Percentiles rank a stretch among this genome's conserved stretches.
Conservation (phyloP, 2,888 invertebrate genomes). For the Lingula anatina region DNA sequence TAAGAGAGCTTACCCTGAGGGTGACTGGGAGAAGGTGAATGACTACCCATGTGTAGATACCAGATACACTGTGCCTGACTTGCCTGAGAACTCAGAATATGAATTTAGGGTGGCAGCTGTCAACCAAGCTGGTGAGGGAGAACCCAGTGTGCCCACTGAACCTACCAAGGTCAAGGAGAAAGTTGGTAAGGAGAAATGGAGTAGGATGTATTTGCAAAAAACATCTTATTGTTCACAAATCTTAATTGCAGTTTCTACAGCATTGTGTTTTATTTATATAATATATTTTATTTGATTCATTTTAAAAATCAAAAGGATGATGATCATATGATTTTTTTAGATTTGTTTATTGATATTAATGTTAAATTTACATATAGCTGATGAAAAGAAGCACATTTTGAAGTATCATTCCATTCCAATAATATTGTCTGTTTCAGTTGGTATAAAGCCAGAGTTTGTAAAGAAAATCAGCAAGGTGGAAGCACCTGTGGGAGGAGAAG, state of each 20-base stretch:
- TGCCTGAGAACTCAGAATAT: conserved; percentile 86
- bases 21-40: conserved; percentile 92
- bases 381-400: too few species aligned
- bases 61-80: conserved; percentile 77
- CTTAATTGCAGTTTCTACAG: too few species aligned
- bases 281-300: too few species aligned
- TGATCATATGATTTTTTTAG: too few species aligned
- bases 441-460: conserved; percentile 82
- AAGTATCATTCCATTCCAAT: too few species aligned
- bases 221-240: too few species aligned
- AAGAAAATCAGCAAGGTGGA: conserved; percentile 51
- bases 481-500: conserved; percentile 43
- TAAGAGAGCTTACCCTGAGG: conserved; percentile 68
- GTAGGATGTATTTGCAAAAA: too few species aligned
- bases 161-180: conserved; percentile 74
- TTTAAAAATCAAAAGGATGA: too few species aligned
- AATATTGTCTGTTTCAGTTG: conserved; percentile 54
- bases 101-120: conserved; percentile 94
- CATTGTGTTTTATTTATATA: too few species aligned
- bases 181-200: conserved; percentile 40
- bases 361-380: too few species aligned
- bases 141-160: conserved; percentile 87
- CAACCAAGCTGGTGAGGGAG: conserved; percentile 91
- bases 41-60: conserved; percentile 87
- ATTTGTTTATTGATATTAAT: too few species aligned